Evolutionary conservation across 2,113 vertebrate genomes (phyloP).

Genomic region (Lagenorhynchus albirostris): DNA sequence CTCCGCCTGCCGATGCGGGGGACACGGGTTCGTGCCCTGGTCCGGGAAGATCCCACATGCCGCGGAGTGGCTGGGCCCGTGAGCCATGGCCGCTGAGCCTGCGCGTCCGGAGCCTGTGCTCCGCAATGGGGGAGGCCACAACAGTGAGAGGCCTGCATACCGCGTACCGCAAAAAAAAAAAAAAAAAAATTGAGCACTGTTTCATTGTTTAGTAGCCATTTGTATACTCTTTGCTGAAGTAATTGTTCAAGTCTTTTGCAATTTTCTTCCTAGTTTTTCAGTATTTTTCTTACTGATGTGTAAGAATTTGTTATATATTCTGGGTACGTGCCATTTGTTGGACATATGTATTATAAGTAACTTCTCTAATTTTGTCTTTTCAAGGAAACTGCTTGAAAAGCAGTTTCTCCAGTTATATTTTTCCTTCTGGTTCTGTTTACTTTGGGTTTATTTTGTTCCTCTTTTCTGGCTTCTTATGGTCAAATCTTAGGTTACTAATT

Average conservation of each 20-base stretch:
- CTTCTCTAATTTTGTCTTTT: background rate
- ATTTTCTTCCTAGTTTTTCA: background rate
- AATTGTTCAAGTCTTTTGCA: background rate
- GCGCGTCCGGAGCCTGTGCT: too few relatives aligned
- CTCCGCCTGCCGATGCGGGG: too few relatives aligned
- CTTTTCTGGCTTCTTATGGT: background rate
- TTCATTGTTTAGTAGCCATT: background rate
- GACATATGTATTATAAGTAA: background rate
- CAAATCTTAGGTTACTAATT: background rate
- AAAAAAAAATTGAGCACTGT: background rate
- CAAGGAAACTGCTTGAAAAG: background rate
- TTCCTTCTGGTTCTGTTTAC: background rate
- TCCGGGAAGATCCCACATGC: too few relatives aligned
- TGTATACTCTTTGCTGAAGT: background rate
- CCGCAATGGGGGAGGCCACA: too few relatives aligned
- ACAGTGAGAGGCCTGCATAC: too few relatives aligned
- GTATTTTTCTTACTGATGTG: background rate
- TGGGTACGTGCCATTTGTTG: background rate
- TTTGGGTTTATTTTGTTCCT: background rate
- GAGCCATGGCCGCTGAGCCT: too few relatives aligned
- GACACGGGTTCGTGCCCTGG: too few relatives aligned
- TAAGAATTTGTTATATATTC: background rate
- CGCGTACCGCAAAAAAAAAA: too few relatives aligned
- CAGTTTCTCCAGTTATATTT: background rate
- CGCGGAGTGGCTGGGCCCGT: too few relatives aligned